Base-by-base conservation (phyloP, 2,113 vertebrate species). In the Pomatostomus ruficeps region DNA sequence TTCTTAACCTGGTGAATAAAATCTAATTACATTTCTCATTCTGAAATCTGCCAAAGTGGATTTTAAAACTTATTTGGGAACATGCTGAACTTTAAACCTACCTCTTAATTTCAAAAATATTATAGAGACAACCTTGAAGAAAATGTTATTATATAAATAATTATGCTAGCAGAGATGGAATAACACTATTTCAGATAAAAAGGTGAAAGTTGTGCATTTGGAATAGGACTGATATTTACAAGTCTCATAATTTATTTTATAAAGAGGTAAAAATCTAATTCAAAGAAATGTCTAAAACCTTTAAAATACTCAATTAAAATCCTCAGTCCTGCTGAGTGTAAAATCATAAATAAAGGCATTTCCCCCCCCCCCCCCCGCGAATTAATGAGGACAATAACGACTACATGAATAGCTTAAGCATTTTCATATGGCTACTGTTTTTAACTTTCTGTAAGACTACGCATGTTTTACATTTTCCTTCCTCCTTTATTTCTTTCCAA, bases 321-420 rank as follows among this genome's bases (percentile, higher is more conserved):
- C 73, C 10, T 62, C 46, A 80, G 9, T 22, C 10, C 43, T 66
- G 40, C 11, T 76, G 55, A 85, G 12, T 18, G 15, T 20, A 67
- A n/a, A 83, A 48, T 8, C 2, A 2, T 8, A 68, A 92, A 80
- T 14, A 29, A 85, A 88, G 43, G 9, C 14, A n/a, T 31, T 46
- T 45, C 1, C 3, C 4, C 11, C 7, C 25, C 12, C 5, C 38
- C 1, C 3, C 4, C 11, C 7, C 25, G 11, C 5, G 35, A 73
- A 28, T 46, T 73, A 85, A 78, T 62, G 78, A 86, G 33, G 35
- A 49, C 33, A 87, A 65, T 57, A 11, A 79, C 76, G 31, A 59
- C 40, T 29, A 70, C 3, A 23, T 18, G 24, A 49, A 74, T 36
- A 76, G 2, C 9, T 52, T 2, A 68, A 70, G 12, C 58, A 59